Evolutionary conservation across 2,797 vertebrate genomes (phyloP).

Genomic region (Gouania willdenowi): DNA sequence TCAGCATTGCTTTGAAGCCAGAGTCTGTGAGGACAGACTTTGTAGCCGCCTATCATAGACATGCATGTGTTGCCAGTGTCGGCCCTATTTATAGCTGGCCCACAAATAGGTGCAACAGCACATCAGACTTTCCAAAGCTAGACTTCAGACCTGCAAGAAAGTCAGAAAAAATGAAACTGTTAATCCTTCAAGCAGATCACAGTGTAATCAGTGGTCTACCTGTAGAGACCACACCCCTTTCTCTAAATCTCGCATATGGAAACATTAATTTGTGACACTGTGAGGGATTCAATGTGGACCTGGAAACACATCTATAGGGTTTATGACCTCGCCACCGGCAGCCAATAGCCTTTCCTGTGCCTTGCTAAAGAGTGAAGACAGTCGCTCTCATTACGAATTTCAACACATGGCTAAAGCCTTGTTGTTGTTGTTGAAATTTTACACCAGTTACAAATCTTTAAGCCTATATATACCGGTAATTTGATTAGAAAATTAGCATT

Average conservation of each 20-base stretch:
- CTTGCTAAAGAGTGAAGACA: slow-evolving; percentile 26
- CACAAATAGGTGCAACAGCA: slow-evolving; percentile 79
- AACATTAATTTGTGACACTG: background rate
- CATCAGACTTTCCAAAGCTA: slow-evolving; percentile 79
- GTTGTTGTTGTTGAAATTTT: slow-evolving; percentile 42
- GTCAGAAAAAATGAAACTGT: no score
- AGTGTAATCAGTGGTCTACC: no score
- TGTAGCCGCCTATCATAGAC: slow-evolving; percentile 80
- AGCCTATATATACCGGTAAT: no score
- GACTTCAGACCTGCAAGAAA: slow-evolving; percentile 48
- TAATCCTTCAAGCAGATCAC: no score
- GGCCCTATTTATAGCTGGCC: slow-evolving; percentile 80
- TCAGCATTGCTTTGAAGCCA: slow-evolving; percentile 60
- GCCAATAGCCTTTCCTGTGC: slow-evolving; percentile 4
- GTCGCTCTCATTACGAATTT: slow-evolving; percentile 34
- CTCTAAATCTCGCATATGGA: background rate
- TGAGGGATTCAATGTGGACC: slow-evolving; percentile 3
- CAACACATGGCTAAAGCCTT: slow-evolving; percentile 51
- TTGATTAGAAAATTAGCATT: no score
- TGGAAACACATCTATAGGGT: slow-evolving; percentile 24
- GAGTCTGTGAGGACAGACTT: slow-evolving; percentile 64
- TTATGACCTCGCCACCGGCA: slow-evolving; percentile 22
- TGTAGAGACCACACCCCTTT: background rate
- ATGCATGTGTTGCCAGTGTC: slow-evolving; percentile 75
- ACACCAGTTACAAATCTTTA: slow-evolving; percentile 22